A percentile compares a stretch with the other conserved stretches of the same genome.
These are phyloP conservation scores for Branchipolynoe longqiensis DNA, from an alignment of 2,888 invertebrate species.

Conservation along the genomic window DNA sequence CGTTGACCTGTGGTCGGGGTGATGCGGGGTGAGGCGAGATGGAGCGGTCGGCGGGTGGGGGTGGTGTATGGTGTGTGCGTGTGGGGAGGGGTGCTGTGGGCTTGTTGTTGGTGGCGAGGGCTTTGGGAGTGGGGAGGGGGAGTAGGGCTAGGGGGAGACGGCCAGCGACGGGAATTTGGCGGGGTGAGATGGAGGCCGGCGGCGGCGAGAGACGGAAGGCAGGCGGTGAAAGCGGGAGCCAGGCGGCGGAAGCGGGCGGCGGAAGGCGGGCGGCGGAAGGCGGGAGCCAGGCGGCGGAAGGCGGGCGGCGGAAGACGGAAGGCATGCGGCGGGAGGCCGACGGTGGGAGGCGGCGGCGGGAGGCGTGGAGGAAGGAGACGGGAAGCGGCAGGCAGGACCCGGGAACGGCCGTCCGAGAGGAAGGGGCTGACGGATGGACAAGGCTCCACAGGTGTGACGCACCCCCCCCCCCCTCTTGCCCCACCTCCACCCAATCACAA, in stretches of 20 bases:
- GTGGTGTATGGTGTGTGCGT: neutral
- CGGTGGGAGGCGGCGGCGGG: neutral
- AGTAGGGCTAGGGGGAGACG: neutral
- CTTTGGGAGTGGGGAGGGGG: neutral
- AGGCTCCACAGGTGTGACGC: too few relatives aligned
- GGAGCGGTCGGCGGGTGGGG: neutral
- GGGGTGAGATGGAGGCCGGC: neutral
- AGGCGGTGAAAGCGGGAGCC: neutral
- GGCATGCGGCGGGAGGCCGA: neutral
- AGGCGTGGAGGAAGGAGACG: neutral
- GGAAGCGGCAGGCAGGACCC: neutral
- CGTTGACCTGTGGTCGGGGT: constrained; percentile 7
- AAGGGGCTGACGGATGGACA: neutral
- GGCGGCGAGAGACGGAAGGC: neutral
- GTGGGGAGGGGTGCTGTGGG: neutral
- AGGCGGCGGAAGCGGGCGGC: neutral
- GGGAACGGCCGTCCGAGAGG: neutral
- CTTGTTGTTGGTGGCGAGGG: neutral
- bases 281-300: neutral
- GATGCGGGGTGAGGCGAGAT: neutral
- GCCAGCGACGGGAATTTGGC: neutral
- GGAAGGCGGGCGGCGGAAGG: neutral
- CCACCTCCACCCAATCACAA: too few relatives aligned
- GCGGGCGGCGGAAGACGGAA: neutral
- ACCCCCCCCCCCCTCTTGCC: too few relatives aligned